Percentiles rank a stretch among this genome's conserved stretches.
Conservation (phyloP, 2,888 invertebrate genomes). For the Cerceris rybyensis region DNA sequence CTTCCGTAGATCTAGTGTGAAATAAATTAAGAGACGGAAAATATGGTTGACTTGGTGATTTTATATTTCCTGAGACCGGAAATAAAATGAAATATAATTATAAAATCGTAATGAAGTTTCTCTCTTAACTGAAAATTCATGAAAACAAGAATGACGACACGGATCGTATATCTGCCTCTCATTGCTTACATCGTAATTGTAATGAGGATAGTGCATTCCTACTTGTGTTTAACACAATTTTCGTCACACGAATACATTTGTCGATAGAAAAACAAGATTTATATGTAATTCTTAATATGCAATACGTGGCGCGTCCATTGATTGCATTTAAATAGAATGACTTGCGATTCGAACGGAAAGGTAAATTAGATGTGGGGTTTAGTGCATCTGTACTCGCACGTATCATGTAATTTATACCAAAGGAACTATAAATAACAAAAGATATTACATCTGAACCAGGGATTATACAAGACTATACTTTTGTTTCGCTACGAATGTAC, state of each 20-base stretch:
- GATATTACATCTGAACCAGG: no score
- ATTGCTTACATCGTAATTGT: neutral
- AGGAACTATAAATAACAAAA: neutral
- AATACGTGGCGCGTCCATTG: constrained; percentile 21
- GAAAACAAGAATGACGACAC: constrained; percentile 37
- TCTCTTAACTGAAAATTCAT: constrained; percentile 39
- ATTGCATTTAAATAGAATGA: neutral
- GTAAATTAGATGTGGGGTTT: constrained; percentile 23
- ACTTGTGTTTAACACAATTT: no score
- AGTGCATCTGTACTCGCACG: constrained; percentile 20
- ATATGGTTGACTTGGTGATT: no score
- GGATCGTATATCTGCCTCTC: constrained; percentile 36
- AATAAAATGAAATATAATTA: no score
- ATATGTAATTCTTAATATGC: constrained; percentile 28
- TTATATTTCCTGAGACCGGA: no score
- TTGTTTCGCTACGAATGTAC: no score
- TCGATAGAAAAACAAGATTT: constrained; percentile 36
- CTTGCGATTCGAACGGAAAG: constrained; percentile 27
- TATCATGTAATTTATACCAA: constrained; percentile 5
- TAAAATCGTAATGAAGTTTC: constrained; percentile 35
- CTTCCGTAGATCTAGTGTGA: no score
- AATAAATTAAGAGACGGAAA: no score
- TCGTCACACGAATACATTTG: neutral
- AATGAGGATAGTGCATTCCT: no score
- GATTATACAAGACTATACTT: no score